Evolutionary conservation across 1,140 invertebrate genomes (phyloP).

Genomic region (Hestina assimilis): DNA sequence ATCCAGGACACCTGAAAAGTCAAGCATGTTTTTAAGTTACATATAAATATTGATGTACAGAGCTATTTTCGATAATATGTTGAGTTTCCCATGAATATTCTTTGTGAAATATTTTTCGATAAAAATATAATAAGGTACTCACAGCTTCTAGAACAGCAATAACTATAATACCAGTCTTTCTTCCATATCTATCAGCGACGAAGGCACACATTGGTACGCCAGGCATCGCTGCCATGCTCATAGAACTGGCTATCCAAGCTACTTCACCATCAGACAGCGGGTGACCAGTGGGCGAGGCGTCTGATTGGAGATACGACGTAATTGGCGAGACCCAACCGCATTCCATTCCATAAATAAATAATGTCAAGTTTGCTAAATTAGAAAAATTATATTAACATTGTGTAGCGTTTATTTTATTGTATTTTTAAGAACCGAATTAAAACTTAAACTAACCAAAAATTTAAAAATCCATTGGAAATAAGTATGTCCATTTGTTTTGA

Average conservation of each 20-base stretch:
- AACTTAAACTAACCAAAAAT: slow-evolving; percentile 22
- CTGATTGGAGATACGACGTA: slow-evolving; percentile 60
- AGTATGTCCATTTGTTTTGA: no score
- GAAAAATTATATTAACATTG: no score
- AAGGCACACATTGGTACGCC: slow-evolving; percentile 20
- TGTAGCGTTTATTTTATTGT: no score
- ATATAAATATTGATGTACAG: no score
- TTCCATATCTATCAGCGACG: slow-evolving; percentile 33
- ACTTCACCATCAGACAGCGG: slow-evolving; percentile 67
- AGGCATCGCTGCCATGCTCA: slow-evolving; percentile 21
- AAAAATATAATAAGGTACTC: slow-evolving; percentile 5
- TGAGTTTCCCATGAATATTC: no score
- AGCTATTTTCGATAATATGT: no score
- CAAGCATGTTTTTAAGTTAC: no score
- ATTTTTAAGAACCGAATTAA: no score
- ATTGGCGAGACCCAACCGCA: slow-evolving; percentile 79
- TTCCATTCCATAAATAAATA: slow-evolving; percentile 72
- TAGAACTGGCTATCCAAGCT: slow-evolving; percentile 64
- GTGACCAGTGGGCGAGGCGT: slow-evolving; percentile 56
- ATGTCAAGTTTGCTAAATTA: slow-evolving; percentile 74
- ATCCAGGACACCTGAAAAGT: slow-evolving; percentile 36
- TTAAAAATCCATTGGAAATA: slow-evolving; percentile 25
- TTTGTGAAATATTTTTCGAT: no score
- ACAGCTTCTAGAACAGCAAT: slow-evolving; percentile 33
- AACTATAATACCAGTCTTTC: slow-evolving; percentile 29